Evolutionary conservation across 2,113 vertebrate genomes (phyloP), one percentile per base, ranked within the genome.

Genomic region (Sceloporus tristichus): DNA sequence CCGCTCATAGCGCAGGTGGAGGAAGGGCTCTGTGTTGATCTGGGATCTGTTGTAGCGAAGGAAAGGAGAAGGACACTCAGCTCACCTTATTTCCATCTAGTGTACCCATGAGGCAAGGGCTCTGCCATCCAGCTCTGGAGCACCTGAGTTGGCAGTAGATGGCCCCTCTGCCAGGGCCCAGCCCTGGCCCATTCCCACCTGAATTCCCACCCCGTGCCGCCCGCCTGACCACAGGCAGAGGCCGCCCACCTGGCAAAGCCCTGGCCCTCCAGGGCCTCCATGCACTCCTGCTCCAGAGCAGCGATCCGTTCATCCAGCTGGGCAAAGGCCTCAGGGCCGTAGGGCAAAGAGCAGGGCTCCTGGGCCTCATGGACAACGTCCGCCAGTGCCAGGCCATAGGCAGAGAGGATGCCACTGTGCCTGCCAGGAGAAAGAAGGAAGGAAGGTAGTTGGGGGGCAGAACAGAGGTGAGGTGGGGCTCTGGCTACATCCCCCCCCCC

Each of bases 321-420:
- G 0, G 70, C 1, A 54, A 96, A 98, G 11, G 94, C 96, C 18
- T 86, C 78, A 0, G 94, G 90, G 2, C 88, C 53, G 1, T 99
- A 99, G 86, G 90, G 91, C 88, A 98, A 92, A 0, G 97, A 97
- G 74, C 98, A 98, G 0, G 98, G 98, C 95, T 98, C 98, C 96
- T 99, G 98, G 0, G 97, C 96, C 92, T 99, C 98, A 1, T 98
- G 98, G 2, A 99, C 98, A 66, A 98, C 97, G 0, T 99, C 98
- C 0, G 98, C 98, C 82, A 99, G 96, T 38, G 98, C 98, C 95
- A 99, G 95, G 9, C 98, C 98, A 34, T 97, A 98, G 0, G 98
- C 98, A 0, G 98, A 99, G 56, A 99, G 94, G 87, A 99, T 94
- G 3, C 97, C 97, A 0, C 97, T 97, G 79, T 97, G 96, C 90